These are phyloP conservation scores for Drosophila athabasca DNA, from an alignment of 1,140 invertebrate genomes.

Conservation along the genomic window DNA sequence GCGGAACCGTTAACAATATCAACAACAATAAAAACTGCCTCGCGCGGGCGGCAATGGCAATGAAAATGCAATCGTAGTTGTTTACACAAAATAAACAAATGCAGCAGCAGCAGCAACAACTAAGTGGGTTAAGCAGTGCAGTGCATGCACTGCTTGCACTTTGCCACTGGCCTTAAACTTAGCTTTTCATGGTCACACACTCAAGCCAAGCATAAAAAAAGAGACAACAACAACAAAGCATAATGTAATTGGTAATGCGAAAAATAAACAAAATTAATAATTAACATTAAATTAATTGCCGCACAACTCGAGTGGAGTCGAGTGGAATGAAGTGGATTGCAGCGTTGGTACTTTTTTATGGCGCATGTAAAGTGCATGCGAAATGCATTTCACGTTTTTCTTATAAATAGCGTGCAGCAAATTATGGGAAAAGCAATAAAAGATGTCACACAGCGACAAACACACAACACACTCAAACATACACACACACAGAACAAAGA, in stretches of 20 bases:
- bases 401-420: conserved; percentile 58
- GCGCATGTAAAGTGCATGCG: conserved; percentile 22
- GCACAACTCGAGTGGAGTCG: not conserved
- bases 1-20: conserved; percentile 36
- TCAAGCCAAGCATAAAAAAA: conserved; percentile 4
- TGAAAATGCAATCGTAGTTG: conserved; percentile 45
- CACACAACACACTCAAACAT: not conserved
- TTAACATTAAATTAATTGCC: conserved; percentile 42
- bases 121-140: conserved; percentile 26
- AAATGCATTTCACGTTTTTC: conserved; percentile 28
- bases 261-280: conserved; percentile 37
- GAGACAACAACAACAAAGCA: conserved; percentile 1
- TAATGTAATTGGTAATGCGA: conserved; percentile 21
- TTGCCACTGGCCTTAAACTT: conserved; percentile 35
- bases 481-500: conserved; percentile 24
- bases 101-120: conserved; percentile 12
- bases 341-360: not conserved
- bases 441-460: conserved; percentile 41
- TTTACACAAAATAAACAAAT: conserved; percentile 54
- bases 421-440: conserved; percentile 52
- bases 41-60: conserved; percentile 43
- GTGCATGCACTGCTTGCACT: conserved; percentile 26
- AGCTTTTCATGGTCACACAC: conserved; percentile 25
- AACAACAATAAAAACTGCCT: not conserved
- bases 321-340: conserved; percentile 10